Conservation (phyloP, 2,888 invertebrate species). For the Thecocarcelia acutangulata region DNA sequence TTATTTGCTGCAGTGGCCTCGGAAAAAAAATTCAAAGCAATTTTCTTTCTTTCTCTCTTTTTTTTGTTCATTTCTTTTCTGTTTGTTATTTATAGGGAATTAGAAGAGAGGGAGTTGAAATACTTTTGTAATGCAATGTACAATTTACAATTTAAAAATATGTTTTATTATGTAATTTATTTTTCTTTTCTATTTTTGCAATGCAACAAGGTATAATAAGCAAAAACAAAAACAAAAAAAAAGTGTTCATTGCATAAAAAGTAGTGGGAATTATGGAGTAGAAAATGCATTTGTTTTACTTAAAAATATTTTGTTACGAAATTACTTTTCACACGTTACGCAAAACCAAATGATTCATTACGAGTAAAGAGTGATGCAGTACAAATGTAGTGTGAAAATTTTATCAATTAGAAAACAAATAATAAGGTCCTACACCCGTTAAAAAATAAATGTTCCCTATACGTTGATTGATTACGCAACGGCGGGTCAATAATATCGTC, state of each 20-base stretch:
- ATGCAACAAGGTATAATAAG: conserved; percentile 43
- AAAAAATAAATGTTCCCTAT: not conserved
- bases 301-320: conserved; percentile 55
- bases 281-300: conserved; percentile 58
- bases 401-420: conserved; percentile 37
- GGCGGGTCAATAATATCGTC: too few relatives aligned
- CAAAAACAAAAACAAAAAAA: conserved; percentile 8
- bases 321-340: conserved; percentile 66
- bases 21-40: conserved; percentile 44
- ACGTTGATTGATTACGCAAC: not conserved
- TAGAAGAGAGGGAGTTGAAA: conserved; percentile 45
- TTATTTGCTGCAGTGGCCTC: conserved; percentile 30
- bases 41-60: conserved; percentile 15
- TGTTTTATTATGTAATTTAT: conserved; percentile 51
- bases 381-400: conserved; percentile 42
- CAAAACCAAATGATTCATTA: conserved; percentile 38
- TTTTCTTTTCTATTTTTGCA: conserved; percentile 44
- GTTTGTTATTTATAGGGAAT: too few relatives aligned
- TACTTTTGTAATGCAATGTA: conserved; percentile 40
- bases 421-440: not conserved
- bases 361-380: not conserved
- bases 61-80: not conserved
- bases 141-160: conserved; percentile 52
- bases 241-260: conserved; percentile 40
- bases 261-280: conserved; percentile 48